Base-by-base conservation (phyloP, 2,113 vertebrate species). In the Anhinga rufa region DNA sequence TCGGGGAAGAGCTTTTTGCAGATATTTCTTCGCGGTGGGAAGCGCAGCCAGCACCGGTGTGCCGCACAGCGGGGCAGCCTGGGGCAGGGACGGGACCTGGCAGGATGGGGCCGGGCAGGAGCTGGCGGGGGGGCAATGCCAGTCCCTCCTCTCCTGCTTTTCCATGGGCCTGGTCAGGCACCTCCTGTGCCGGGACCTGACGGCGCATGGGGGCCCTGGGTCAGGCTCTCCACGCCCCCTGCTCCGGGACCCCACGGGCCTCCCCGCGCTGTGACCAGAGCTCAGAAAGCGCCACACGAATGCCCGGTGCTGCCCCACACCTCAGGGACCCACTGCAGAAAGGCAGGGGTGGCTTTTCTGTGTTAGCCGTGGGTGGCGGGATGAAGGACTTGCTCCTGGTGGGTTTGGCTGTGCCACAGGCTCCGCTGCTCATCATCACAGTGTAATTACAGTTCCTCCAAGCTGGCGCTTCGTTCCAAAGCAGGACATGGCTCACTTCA, bases 21-120 rank as follows among this genome's bases (percentile, higher is more conserved):
- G 36, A 2, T 5, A 4, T 18, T 19, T 24, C 14, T 2, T 16
- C 4, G 10, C 3, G 12, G 12, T 21, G 44, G 11, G 44, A 32
- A 17, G 22, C 1, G 38, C 18, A 17, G 52, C 66, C 9, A 5
- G 38, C 2, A 1, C 29, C 12, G 29, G 17, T 2, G 51, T 6
- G n/a, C 16, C 5, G 31, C 28, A 3, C 26, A 18, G 4, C 0
- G 2, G 36, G 28, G 32, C 1, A 0, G 19, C 2, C 17, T 24
- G 32, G 44, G n/a, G n/a, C 48, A 34, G 10, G 42, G 48, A 7
- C 3, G 5, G 19, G 22, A 10, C 14, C 3, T 4, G 7, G n/a
- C 2, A 13, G 60, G 66, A 42, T 12, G 15, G 69, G 19, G 10
- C 5, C 4, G 1, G 70, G 55, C 42, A 34, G 49, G 26, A 28